phyloP scores from a whole-genome alignment of 92 coral and sea anemone species.

The Parazoanthus atlanticus region DNA sequence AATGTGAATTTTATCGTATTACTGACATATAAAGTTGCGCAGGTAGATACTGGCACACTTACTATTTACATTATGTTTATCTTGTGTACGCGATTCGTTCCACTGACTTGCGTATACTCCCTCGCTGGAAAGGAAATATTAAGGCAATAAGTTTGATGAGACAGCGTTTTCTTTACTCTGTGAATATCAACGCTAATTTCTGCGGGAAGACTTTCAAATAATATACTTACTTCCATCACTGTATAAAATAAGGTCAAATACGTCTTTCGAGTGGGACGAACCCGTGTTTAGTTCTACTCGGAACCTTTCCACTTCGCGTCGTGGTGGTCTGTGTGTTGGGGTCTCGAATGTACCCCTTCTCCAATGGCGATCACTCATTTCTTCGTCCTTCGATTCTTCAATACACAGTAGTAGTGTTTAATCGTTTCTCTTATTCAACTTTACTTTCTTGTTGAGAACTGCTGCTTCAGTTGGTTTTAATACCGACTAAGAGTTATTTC shows the following conservation, averaged over 20 bases:
- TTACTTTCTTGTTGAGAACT: not conserved
- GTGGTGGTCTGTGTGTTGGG: not conserved
- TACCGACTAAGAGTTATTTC: not conserved
- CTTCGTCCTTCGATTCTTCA: not conserved
- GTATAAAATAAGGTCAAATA: not conserved
- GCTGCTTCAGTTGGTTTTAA: not conserved
- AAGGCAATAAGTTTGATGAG: too few relatives aligned
- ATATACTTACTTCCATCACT: not conserved
- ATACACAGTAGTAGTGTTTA: not conserved
- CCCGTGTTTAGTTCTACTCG: not conserved
- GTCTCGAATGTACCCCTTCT: not conserved
- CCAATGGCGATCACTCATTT: not conserved
- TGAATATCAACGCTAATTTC: not conserved
- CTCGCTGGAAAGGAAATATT: not conserved
- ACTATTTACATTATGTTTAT: not conserved
- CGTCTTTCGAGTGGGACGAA: not conserved
- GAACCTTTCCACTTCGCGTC: not conserved
- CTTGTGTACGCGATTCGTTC: not conserved
- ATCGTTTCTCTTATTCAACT: not conserved
- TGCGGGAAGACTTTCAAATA: not conserved
- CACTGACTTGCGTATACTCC: not conserved
- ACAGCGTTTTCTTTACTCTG: not conserved
- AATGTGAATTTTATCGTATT: too few relatives aligned
- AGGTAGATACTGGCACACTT: too few relatives aligned
- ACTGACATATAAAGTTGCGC: too few relatives aligned